These are phyloP conservation scores for Musca domestica DNA, from an alignment of 1,140 invertebrate species.

Conservation along the genomic window DNA sequence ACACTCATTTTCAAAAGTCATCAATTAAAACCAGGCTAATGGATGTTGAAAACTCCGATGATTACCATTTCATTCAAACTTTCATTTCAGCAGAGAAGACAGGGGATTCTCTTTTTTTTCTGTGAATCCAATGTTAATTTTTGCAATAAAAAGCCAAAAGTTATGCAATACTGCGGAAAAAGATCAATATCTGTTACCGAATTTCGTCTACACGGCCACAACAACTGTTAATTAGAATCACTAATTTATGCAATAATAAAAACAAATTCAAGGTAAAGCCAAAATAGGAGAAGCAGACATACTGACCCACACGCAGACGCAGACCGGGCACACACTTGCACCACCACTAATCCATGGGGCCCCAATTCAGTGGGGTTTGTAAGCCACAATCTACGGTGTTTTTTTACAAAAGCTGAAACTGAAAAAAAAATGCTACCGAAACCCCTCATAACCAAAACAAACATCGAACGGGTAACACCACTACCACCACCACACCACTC, in stretches of 20 bases:
- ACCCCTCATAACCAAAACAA: too few species aligned
- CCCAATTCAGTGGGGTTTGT: too few species aligned
- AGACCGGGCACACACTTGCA: background rate
- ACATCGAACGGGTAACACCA: background rate
- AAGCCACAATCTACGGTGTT: too few species aligned
- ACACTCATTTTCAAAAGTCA: too few species aligned
- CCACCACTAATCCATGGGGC: too few species aligned
- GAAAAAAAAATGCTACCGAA: too few species aligned
- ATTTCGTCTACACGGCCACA: background rate
- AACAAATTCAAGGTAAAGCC: conserved; percentile 12
- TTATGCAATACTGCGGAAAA: conserved; percentile 4
- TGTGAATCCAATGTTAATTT: background rate
- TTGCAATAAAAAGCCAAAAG: background rate
- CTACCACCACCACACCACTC: background rate
- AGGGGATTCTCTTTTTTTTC: background rate
- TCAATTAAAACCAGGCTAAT: too few species aligned
- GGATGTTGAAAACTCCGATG: background rate
- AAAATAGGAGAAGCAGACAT: background rate
- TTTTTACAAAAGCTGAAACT: too few species aligned
- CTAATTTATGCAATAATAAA: conserved; percentile 11
- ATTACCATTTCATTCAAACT: background rate
- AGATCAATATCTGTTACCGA: too few species aligned
- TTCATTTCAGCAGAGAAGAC: background rate
- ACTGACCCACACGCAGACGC: background rate
- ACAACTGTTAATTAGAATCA: conserved; percentile 6